Evolutionary conservation across 1,140 invertebrate species (phyloP).

Genomic region (Lepeophtheirus salmonis): DNA sequence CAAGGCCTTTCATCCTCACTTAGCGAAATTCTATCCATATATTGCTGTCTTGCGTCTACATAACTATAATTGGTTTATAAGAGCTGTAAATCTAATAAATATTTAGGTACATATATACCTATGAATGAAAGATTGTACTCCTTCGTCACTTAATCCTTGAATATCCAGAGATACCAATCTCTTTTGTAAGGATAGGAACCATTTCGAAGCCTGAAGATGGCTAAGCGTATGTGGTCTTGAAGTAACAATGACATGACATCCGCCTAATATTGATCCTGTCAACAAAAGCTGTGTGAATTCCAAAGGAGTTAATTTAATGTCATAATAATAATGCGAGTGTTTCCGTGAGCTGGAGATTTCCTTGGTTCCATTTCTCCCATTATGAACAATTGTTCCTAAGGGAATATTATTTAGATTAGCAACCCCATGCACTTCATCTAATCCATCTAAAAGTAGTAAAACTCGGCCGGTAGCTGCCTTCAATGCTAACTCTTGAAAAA

Average conservation of each 20-base stretch:
- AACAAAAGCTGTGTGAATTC: conserved; percentile 6
- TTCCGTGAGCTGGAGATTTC: background rate
- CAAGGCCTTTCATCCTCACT: conserved; percentile 9
- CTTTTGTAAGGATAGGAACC: conserved; percentile 13
- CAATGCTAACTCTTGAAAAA: background rate
- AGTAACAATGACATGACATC: conserved; percentile 17
- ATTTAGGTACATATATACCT: conserved; percentile 4
- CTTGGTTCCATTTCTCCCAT: background rate
- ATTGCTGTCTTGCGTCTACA: background rate
- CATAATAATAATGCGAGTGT: background rate
- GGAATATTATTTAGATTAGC: background rate
- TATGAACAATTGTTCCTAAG: background rate
- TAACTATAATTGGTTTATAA: background rate
- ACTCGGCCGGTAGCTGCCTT: conserved; percentile 7
- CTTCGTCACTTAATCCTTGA: conserved; percentile 17
- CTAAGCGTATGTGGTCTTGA: conserved; percentile 16
- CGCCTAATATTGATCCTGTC: conserved; percentile 1
- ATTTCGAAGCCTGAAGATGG: conserved; percentile 10
- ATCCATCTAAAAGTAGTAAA: conserved; percentile 2
- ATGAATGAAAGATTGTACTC: conserved; percentile 9
- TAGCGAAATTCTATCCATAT: background rate
- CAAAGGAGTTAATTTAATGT: conserved; percentile 3
- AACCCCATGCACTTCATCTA: conserved; percentile 12
- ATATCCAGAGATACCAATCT: conserved; percentile 12
- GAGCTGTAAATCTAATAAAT: background rate